A percentile compares a stretch with the other conserved stretches of the same genome.
Evolutionary conservation across 2,888 invertebrate genomes (phyloP).

Genomic region (Dryococelus australis): DNA sequence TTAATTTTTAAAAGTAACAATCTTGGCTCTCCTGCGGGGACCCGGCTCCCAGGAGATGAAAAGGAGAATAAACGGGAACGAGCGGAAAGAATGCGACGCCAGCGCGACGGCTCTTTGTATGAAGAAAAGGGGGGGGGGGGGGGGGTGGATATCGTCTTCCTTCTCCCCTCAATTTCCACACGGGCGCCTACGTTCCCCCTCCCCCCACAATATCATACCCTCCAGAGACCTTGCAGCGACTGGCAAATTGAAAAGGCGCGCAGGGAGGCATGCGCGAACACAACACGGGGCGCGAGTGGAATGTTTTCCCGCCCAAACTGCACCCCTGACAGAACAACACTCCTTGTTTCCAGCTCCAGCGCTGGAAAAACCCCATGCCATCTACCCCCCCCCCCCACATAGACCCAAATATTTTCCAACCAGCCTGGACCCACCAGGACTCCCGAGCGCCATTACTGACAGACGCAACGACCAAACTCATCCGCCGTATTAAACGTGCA

Average conservation of each 20-base stretch:
- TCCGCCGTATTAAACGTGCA: no score
- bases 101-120: no score
- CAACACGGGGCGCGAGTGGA: no score
- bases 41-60: background rate
- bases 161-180: background rate
- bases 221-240: background rate
- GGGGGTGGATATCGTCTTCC: background rate
- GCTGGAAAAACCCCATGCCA: background rate
- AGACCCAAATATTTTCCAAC: background rate
- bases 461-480: no score
- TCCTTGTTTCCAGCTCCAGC: background rate
- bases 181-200: background rate
- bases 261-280: no score
- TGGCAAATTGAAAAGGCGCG: background rate
- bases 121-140: background rate
- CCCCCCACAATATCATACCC: background rate
- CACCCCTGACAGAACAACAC: background rate
- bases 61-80: no score
- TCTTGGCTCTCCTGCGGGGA: background rate
- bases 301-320: background rate
- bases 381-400: background rate
- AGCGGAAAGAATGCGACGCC: no score
- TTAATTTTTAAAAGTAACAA: constrained; percentile 2
- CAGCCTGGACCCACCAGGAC: background rate
- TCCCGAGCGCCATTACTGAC: no score